A percentile compares a stretch with the other conserved stretches of the same genome.
Evolutionary conservation across 2,888 invertebrate genomes (phyloP).

Genomic region (Meandrusa payeni): DNA sequence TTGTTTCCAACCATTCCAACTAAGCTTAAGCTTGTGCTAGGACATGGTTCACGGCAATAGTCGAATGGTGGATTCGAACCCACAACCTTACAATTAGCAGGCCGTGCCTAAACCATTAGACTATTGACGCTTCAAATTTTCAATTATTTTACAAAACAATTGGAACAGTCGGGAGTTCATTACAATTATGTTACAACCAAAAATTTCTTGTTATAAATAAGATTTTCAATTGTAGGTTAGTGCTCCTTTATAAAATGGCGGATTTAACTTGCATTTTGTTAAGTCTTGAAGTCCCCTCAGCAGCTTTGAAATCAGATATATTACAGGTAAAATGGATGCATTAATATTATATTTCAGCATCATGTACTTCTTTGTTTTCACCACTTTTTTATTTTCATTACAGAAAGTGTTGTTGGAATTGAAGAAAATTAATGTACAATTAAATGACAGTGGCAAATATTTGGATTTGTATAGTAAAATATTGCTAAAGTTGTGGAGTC

Average conservation of each 20-base stretch:
- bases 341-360: not conserved
- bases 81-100: no score
- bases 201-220: not conserved
- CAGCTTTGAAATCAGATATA: slow-evolving; percentile 36
- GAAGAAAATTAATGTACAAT: slow-evolving; percentile 34
- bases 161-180: no score
- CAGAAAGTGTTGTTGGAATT: slow-evolving; percentile 50
- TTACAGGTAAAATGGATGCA: slow-evolving; percentile 51
- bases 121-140: no score
- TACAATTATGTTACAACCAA: not conserved
- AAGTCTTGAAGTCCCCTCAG: slow-evolving; percentile 38
- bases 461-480: slow-evolving; percentile 40
- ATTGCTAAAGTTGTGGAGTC: slow-evolving; percentile 48
- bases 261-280: slow-evolving; percentile 22
- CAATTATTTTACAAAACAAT: no score
- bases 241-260: slow-evolving; percentile 20
- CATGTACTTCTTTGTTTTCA: slow-evolving; percentile 3
- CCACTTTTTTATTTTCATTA: slow-evolving; percentile 33
- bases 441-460: slow-evolving; percentile 23
- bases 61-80: no score
- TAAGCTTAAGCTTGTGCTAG: no score
- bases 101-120: no score
- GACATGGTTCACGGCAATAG: no score
- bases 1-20: no score
- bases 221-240: slow-evolving; percentile 12